Evolutionary conservation across 2,888 invertebrate species (phyloP).

Genomic region (Dynastes tityus): DNA sequence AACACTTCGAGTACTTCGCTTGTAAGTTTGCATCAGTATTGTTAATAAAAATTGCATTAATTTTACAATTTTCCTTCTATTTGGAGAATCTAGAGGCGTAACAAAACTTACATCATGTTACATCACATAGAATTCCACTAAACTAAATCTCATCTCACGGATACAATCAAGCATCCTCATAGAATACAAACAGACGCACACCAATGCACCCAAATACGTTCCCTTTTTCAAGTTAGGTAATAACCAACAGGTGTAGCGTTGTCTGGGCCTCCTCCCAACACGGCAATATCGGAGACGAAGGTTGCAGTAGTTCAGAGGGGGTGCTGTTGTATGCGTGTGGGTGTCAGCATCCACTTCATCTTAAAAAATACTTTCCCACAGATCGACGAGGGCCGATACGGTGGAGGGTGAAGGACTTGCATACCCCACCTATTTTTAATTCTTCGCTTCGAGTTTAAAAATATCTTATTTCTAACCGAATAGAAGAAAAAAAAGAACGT

Average conservation of each 20-base stretch:
- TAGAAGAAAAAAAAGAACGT: slow-evolving; percentile 1
- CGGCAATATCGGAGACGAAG: neutral
- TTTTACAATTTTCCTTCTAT: too few species aligned
- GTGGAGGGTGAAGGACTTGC: slow-evolving; percentile 25
- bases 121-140: too few species aligned
- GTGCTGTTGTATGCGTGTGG: slow-evolving; percentile 2
- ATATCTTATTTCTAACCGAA: slow-evolving; percentile 64
- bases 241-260: slow-evolving; percentile 35
- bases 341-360: slow-evolving; percentile 38
- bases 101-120: too few species aligned
- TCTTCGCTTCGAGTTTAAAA: slow-evolving; percentile 58
- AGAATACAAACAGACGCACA: neutral
- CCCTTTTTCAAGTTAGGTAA: slow-evolving; percentile 31
- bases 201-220: neutral
- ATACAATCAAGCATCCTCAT: too few species aligned
- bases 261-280: neutral
- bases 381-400: slow-evolving; percentile 13
- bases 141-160: too few species aligned
- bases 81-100: too few species aligned
- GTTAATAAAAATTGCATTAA: too few species aligned
- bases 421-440: too few species aligned
- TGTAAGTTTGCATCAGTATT: too few species aligned
- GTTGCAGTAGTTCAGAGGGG: slow-evolving; percentile 3
- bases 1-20: too few species aligned
- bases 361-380: slow-evolving; percentile 36